Evolutionary conservation across 2,797 vertebrate genomes (phyloP), one percentile per base, ranked within the genome.

Genomic region (Sebastes melanostomus): DNA sequence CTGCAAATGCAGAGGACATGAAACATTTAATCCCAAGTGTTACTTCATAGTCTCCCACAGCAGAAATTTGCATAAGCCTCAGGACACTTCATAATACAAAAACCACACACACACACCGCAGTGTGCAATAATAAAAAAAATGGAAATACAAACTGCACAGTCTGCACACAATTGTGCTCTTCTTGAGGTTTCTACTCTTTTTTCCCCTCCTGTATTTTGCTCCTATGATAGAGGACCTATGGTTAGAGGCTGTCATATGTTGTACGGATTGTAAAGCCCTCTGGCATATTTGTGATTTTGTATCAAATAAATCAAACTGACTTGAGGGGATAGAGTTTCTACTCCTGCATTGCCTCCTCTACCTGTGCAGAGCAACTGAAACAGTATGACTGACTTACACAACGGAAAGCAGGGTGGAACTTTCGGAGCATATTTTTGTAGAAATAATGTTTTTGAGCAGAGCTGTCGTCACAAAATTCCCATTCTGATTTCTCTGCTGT

Each of bases 1-100:
- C 98, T 99, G 42, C 0, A 71, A 79, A 85, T 82, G 3, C 7
- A 27, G 80, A 3, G 13, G 75, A 92, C 10, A 85, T 16, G 2
- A 74, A 70, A 84, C 16, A 75, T 36, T 77, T 76, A 67, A 75
- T 60, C 32, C 61, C 72, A 78, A 24, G n/a, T 52, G 58, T 84
- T 42, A 75, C 58, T 58, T 66, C 24, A 61, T 38, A 32, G 22
- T 42, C 58, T 72, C 5, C 14, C 10, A 67, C 3, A 36, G 22
- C 22, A 46, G 14, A 27, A 55, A 36, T 61, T 13, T 74, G 20
- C 22, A 81, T 29, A 20, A 42, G 10, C 25, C 42, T 72, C 25
- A 36, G 52, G 22, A 61, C 34, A 77, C 12, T 32, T 42, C 25
- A n/a, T 34, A 30, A 68, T 38, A 36, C 0, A 24, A 63, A 83